phyloP scores from a whole-genome alignment of 2,888 invertebrate genomes.

The Parnassius apollo region DNA sequence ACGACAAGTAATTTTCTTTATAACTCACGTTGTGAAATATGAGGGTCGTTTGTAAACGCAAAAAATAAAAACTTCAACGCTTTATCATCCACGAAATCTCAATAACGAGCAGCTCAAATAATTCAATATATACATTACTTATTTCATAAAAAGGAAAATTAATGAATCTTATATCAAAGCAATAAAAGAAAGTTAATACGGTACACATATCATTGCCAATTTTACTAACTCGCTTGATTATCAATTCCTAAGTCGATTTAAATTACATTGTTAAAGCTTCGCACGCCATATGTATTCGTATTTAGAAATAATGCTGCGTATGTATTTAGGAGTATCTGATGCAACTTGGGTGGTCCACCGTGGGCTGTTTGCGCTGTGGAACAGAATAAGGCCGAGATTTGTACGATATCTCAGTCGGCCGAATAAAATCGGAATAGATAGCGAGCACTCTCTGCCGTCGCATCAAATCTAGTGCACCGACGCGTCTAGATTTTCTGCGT shows the following conservation, averaged over 20 bases:
- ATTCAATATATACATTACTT: constrained; percentile 42
- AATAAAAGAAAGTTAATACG: neutral
- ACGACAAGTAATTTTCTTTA: constrained; percentile 54
- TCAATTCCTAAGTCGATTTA: constrained; percentile 52
- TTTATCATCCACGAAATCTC: constrained; percentile 50
- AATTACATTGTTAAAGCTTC: constrained; percentile 56
- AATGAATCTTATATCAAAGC: neutral
- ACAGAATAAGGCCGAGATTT: constrained; percentile 73
- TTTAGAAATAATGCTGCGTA: constrained; percentile 60
- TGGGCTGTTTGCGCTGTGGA: constrained; percentile 40
- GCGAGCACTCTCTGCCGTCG: constrained; percentile 68
- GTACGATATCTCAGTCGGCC: constrained; percentile 68
- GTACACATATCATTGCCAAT: constrained; percentile 42
- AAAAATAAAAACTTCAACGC: constrained; percentile 53
- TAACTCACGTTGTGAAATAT: constrained; percentile 63
- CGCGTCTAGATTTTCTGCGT: constrained; percentile 58
- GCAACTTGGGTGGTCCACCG: constrained; percentile 62
- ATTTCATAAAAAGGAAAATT: constrained; percentile 37
- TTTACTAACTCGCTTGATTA: constrained; percentile 53
- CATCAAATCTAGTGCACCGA: constrained; percentile 70
- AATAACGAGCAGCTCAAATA: constrained; percentile 41
- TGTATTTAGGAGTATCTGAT: constrained; percentile 65
- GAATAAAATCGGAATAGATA: constrained; percentile 74
- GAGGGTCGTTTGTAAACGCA: constrained; percentile 53
- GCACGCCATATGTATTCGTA: constrained; percentile 39